These are phyloP conservation scores for Megathymus violae DNA, from an alignment of 1,140 invertebrate genomes.

Conservation along the genomic window DNA sequence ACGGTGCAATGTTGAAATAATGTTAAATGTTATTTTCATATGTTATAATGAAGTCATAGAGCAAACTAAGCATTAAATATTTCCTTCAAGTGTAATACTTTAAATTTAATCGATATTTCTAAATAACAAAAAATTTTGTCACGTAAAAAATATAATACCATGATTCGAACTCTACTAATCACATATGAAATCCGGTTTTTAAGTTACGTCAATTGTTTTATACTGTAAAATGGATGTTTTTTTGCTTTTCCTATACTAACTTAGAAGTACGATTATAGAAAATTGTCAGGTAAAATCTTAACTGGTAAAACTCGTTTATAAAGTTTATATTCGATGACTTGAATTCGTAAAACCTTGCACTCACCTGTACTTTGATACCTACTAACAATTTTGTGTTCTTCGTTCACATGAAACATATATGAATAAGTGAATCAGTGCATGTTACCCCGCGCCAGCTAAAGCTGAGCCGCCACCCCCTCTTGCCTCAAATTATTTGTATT, in stretches of 20 bases:
- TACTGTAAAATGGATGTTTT: not conserved
- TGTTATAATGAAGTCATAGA: no score
- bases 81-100: no score
- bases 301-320: not conserved
- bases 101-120: not conserved
- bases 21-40: no score
- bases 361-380: not conserved
- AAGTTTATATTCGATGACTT: not conserved
- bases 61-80: no score
- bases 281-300: slow-evolving; percentile 2
- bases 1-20: no score
- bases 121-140: no score
- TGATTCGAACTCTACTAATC: not conserved
- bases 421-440: not conserved
- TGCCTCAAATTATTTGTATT: no score
- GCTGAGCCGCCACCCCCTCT: no score
- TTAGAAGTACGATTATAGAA: not conserved
- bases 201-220: slow-evolving; percentile 7
- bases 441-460: no score
- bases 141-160: not conserved
- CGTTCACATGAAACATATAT: no score
- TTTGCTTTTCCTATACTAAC: slow-evolving; percentile 6
- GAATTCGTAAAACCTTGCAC: not conserved
- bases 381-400: slow-evolving; percentile 5
- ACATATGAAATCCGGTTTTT: slow-evolving; percentile 6